These are phyloP conservation scores for Orbicella faveolata DNA, from an alignment of 64 coral and sea anemone genomes.

Conservation along the genomic window DNA sequence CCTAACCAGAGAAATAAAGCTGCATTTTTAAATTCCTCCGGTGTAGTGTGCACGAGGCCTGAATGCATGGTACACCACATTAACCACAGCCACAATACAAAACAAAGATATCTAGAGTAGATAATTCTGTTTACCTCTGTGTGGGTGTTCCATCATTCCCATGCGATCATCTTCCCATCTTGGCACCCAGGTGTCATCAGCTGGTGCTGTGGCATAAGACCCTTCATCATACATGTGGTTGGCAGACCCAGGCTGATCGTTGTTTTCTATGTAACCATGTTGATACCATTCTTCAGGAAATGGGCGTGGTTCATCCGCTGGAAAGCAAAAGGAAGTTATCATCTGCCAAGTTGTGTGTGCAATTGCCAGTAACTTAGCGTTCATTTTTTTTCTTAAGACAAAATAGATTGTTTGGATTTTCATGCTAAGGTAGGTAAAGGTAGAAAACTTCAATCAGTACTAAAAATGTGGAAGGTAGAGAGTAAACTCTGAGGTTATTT, in stretches of 20 bases:
- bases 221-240: neutral
- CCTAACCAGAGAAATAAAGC: too few relatives aligned
- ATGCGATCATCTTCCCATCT: constrained; percentile 70
- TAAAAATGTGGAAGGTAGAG: too few relatives aligned
- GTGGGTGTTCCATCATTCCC: constrained; percentile 71
- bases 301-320: constrained; percentile 62
- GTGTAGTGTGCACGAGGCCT: too few relatives aligned
- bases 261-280: constrained; percentile 63
- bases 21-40: too few relatives aligned
- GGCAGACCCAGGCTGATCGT: constrained; percentile 16
- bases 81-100: neutral
- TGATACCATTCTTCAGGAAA: constrained; percentile 86
- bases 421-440: too few relatives aligned
- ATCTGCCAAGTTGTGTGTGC: neutral
- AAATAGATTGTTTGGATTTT: too few relatives aligned
- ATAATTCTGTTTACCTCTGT: constrained; percentile 40
- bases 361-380: neutral
- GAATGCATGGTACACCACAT: too few relatives aligned
- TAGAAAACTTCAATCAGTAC: too few relatives aligned
- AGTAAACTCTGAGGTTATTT: too few relatives aligned
- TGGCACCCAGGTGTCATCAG: neutral
- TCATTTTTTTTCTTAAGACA: neutral
- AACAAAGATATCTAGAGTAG: neutral
- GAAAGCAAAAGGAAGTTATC: neutral
- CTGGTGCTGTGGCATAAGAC: neutral